phyloP scores from a whole-genome alignment of 2,888 invertebrate genomes.

The Hirudinaria manillensis region DNA sequence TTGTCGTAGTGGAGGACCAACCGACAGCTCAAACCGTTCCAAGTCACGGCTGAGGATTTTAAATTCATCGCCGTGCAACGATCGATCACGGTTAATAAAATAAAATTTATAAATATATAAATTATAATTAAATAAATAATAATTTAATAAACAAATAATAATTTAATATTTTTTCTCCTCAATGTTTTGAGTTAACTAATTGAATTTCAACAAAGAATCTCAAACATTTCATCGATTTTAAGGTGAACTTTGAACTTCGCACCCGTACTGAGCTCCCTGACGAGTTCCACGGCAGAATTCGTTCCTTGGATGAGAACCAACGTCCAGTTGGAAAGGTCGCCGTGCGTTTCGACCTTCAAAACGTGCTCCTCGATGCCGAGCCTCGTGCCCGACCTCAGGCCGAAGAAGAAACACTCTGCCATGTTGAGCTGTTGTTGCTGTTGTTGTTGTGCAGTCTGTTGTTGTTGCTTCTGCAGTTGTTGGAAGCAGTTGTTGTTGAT shows the following conservation, averaged over 20 bases:
- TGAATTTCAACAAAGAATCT: neutral
- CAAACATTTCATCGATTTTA: constrained; percentile 7
- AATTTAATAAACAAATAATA: no score
- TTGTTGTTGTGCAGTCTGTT: constrained; percentile 5
- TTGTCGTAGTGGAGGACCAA: constrained; percentile 77
- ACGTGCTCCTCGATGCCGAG: constrained; percentile 80
- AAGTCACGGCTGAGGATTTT: constrained; percentile 56
- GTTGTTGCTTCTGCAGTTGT: constrained; percentile 7
- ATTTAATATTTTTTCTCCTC: no score
- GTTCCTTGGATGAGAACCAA: constrained; percentile 87
- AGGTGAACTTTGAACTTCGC: constrained; percentile 58
- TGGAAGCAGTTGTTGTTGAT: constrained; percentile 43
- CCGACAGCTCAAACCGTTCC: constrained; percentile 69
- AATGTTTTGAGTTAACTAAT: no score
- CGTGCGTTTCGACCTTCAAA: constrained; percentile 84
- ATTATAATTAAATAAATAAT: neutral
- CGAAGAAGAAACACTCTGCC: constrained; percentile 45
- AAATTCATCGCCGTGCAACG: neutral
- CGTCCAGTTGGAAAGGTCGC: constrained; percentile 89
- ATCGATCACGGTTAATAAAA: neutral
- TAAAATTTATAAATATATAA: neutral
- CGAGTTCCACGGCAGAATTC: constrained; percentile 79
- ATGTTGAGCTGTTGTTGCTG: constrained; percentile 12
- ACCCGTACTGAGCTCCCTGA: constrained; percentile 85
- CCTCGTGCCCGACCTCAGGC: constrained; percentile 73